Percentiles rank a stretch among this genome's conserved stretches.
Conservation (phyloP, 2,888 invertebrate genomes). For the Oxyteleia sp. region DNA sequence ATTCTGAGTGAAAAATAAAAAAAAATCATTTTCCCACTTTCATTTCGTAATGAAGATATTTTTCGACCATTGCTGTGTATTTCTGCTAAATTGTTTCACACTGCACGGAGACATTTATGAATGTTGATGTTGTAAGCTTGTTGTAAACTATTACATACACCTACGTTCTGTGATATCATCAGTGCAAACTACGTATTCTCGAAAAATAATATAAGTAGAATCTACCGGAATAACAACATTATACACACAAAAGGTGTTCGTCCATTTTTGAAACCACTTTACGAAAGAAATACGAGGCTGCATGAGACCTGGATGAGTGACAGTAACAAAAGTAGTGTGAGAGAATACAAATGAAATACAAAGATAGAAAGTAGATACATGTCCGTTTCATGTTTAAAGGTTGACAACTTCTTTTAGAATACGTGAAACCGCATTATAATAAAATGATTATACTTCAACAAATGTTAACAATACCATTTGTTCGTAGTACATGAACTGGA, state of each 20-base stretch:
- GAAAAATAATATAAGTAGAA: conserved; percentile 61
- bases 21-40: too few species aligned
- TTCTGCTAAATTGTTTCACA: too few species aligned
- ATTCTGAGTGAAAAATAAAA: too few species aligned
- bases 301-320: conserved; percentile 70
- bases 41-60: too few species aligned
- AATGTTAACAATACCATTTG: neutral
- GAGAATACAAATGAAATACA: conserved; percentile 67
- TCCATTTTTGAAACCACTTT: conserved; percentile 69
- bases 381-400: conserved; percentile 60
- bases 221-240: conserved; percentile 60
- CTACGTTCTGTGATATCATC: too few species aligned
- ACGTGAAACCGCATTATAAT: conserved; percentile 55
- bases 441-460: conserved; percentile 54
- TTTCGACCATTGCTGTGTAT: too few species aligned
- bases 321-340: conserved; percentile 61
- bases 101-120: neutral
- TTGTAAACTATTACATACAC: neutral
- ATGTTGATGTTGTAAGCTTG: neutral
- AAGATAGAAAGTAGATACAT: conserved; percentile 68
- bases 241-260: conserved; percentile 63
- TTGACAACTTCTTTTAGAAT: conserved; percentile 53
- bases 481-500: too few species aligned
- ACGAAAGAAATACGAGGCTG: conserved; percentile 64
- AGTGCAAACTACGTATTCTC: conserved; percentile 21